phyloP scores from a whole-genome alignment of 2,113 vertebrate genomes.

The Halcyon malimbica region DNA sequence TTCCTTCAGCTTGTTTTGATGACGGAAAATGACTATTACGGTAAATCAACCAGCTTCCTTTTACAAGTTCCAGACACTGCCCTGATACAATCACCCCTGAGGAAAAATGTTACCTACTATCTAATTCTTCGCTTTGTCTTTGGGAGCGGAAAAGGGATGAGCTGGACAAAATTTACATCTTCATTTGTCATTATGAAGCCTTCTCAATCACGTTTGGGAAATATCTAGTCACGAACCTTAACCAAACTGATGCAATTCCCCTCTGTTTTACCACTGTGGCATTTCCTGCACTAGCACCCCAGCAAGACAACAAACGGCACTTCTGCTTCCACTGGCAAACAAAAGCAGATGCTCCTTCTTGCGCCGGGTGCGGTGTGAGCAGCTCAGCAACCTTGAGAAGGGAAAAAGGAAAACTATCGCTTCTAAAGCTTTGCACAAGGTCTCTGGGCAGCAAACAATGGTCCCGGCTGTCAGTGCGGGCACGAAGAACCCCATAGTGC shows the following conservation, averaged over 20 bases:
- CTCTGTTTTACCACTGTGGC: background rate
- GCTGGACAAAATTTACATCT: background rate
- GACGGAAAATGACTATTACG: background rate
- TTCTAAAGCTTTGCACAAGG: background rate
- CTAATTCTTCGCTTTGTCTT: background rate
- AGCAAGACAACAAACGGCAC: background rate
- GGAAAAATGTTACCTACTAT: background rate
- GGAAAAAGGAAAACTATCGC: background rate
- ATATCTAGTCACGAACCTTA: background rate
- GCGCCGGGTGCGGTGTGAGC: accelerated
- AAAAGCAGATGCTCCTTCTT: background rate
- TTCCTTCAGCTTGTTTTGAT: background rate
- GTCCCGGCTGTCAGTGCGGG: background rate
- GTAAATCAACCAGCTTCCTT: background rate
- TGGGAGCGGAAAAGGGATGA: background rate
- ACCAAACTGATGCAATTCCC: background rate
- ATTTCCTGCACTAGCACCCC: background rate
- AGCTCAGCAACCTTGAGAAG: background rate
- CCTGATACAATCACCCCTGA: background rate
- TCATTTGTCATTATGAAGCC: background rate
- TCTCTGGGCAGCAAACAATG: background rate
- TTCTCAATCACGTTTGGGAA: background rate
- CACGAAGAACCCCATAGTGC: background rate
- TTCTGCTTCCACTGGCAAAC: background rate
- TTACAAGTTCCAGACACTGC: background rate